Percentiles rank a stretch among this genome's conserved stretches.
Evolutionary conservation across 2,797 vertebrate genomes (phyloP).

Genomic region (Anisognathus igniventris): DNA sequence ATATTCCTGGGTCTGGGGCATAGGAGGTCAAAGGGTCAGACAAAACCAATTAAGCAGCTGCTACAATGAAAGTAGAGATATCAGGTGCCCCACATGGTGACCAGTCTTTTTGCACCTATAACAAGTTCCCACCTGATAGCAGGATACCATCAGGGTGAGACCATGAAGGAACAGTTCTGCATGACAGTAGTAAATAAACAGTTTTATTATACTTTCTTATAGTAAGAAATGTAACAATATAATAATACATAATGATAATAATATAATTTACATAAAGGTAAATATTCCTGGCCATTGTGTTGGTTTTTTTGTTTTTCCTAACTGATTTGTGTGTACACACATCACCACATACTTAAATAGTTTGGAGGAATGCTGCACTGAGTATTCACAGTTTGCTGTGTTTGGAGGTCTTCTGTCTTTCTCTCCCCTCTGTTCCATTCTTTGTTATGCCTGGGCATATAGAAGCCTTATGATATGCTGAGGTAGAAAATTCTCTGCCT

Average conservation of each 20-base stretch:
- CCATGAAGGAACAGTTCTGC: not conserved
- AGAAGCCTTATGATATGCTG: not conserved
- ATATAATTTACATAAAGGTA: not conserved
- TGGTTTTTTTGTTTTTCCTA: not conserved
- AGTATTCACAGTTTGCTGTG: not conserved
- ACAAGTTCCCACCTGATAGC: not conserved
- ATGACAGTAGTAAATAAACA: not conserved
- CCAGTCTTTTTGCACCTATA: not conserved
- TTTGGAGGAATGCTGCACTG: not conserved
- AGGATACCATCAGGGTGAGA: not conserved
- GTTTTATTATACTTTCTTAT: not conserved
- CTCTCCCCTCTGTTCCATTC: not conserved
- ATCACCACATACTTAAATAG: not conserved
- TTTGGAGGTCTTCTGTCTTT: not conserved
- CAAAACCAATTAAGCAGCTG: not conserved
- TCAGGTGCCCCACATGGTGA: not conserved
- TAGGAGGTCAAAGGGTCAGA: not conserved
- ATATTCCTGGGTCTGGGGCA: not conserved
- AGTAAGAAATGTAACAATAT: not conserved
- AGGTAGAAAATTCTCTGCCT: not conserved
- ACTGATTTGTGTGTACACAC: not conserved
- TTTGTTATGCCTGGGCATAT: not conserved
- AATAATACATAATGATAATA: not conserved
- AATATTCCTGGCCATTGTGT: not conserved
- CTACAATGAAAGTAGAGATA: not conserved